These are phyloP conservation scores for Leucosticte australis DNA, from an alignment of 2,113 vertebrate genomes.

Conservation along the genomic window DNA sequence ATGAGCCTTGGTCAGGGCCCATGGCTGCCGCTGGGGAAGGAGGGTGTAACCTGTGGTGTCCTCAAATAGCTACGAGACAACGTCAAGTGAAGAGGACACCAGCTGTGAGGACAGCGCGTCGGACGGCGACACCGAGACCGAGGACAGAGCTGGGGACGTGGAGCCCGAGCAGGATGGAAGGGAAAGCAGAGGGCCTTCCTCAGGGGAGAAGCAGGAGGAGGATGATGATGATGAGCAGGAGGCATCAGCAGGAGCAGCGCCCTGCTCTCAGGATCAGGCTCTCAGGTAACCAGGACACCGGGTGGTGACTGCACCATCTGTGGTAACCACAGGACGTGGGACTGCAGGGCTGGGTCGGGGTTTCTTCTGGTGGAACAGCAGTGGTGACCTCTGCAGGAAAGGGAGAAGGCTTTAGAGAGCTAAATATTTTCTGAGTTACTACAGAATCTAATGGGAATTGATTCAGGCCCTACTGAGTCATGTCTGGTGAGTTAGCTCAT, in stretches of 20 bases:
- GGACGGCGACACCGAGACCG: slow-evolving; percentile 46
- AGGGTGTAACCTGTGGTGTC: slow-evolving; percentile 52
- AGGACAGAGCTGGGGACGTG: background rate
- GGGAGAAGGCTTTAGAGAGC: background rate
- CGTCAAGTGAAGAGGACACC: slow-evolving; percentile 96
- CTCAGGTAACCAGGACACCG: slow-evolving; percentile 57
- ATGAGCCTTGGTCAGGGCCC: slow-evolving; percentile 7
- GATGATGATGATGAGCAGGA: background rate
- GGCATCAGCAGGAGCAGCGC: background rate
- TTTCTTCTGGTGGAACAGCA: background rate
- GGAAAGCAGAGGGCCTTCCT: background rate
- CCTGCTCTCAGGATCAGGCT: background rate
- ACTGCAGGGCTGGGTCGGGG: accelerated
- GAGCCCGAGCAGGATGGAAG: background rate
- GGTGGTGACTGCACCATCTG: accelerated
- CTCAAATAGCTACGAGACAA: slow-evolving; percentile 88
- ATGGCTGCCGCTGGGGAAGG: background rate
- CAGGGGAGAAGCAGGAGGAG: background rate
- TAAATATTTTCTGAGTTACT: background rate
- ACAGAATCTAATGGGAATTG: background rate
- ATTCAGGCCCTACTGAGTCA: slow-evolving; percentile 1
- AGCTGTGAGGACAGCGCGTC: slow-evolving; percentile 83
- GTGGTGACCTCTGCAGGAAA: background rate
- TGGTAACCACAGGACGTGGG: accelerated
- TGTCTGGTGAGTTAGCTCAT: slow-evolving; percentile 7